These are phyloP conservation scores for Pygocentrus nattereri DNA, from an alignment of 2,797 vertebrate species.

Conservation along the genomic window DNA sequence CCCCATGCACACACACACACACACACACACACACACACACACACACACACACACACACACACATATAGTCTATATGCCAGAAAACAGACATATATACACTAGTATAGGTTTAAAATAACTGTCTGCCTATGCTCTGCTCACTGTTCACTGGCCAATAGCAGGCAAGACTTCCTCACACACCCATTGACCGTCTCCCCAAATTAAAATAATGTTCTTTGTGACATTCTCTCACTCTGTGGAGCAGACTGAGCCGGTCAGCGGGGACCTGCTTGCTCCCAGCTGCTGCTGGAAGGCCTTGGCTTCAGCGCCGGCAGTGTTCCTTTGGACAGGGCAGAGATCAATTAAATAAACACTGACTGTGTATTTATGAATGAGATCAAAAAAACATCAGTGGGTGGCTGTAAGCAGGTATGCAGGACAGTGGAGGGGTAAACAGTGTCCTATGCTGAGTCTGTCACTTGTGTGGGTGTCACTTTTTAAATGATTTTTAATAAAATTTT, in stretches of 20 bases:
- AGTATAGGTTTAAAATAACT: constrained; percentile 34
- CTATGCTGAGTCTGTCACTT: background rate
- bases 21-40: background rate
- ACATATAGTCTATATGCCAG: background rate
- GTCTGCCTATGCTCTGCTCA: constrained; percentile 53
- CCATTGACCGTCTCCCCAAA: constrained; percentile 49
- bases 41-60: constrained; percentile 1
- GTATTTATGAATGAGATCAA: background rate
- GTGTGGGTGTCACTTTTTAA: background rate
- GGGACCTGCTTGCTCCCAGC: background rate
- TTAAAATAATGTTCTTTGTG: constrained; percentile 14
- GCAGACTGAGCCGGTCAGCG: background rate
- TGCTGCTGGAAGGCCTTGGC: background rate
- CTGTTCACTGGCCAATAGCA: constrained; percentile 61
- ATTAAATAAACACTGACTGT: constrained; percentile 17
- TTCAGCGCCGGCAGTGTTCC: background rate
- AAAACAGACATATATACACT: constrained; percentile 29
- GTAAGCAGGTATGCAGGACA: background rate
- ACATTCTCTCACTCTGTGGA: constrained; percentile 11
- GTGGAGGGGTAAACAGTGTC: too few relatives aligned
- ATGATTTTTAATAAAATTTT: too few relatives aligned
- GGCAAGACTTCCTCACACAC: constrained; percentile 55
- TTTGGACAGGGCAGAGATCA: background rate
- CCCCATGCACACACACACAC: background rate
- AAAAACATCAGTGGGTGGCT: constrained; percentile 4